Evolutionary conservation across 2,113 vertebrate genomes (phyloP).

Genomic region (Larimichthys polyactis): DNA sequence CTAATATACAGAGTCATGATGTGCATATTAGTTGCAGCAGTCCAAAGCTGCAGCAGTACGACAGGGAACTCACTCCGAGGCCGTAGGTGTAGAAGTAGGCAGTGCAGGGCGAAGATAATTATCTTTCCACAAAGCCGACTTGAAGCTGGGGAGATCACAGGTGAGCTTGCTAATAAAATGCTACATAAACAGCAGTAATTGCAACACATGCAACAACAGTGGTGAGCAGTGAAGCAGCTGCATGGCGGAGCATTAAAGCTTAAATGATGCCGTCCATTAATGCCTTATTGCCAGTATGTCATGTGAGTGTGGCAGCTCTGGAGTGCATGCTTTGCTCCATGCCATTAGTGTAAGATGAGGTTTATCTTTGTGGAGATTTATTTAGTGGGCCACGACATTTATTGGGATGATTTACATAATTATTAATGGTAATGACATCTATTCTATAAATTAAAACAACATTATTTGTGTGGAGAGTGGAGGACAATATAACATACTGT

Average conservation of each 20-base stretch:
- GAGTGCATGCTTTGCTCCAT: not conserved
- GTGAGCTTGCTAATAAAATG: not conserved
- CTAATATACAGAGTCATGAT: slow-evolving; percentile 8
- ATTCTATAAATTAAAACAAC: too few species aligned
- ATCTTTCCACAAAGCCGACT: not conserved
- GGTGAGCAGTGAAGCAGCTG: not conserved
- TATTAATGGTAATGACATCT: too few species aligned
- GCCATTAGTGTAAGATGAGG: too few species aligned
- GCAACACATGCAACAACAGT: not conserved
- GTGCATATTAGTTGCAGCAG: not conserved
- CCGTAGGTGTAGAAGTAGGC: not conserved
- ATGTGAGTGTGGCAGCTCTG: not conserved
- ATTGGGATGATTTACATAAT: too few species aligned
- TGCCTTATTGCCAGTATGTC: not conserved
- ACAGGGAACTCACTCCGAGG: not conserved
- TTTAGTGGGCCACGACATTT: too few species aligned
- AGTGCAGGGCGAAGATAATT: too few species aligned
- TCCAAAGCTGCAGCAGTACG: slow-evolving; percentile 17
- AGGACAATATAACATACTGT: too few species aligned
- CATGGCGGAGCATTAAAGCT: not conserved
- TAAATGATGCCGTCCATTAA: not conserved
- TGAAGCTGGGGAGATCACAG: not conserved
- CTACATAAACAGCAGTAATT: not conserved
- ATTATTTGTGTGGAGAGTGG: too few species aligned
- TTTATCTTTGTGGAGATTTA: too few species aligned